Conservation (phyloP, 2,113 vertebrate species). For the Gymnorhina tibicen region DNA sequence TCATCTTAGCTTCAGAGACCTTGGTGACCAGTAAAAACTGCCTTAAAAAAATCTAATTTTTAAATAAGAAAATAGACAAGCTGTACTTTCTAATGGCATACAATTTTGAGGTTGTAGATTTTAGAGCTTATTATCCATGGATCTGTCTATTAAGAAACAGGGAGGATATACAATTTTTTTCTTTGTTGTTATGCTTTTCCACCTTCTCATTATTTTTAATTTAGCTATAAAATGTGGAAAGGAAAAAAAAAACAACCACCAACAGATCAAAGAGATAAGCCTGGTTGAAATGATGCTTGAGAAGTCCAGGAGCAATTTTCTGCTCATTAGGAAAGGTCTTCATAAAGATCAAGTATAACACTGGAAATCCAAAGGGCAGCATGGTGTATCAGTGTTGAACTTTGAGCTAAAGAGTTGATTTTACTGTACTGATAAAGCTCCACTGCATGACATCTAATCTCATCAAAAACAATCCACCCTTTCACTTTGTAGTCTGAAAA, state of each 20-base stretch:
- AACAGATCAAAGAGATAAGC: neutral
- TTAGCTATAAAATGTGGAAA: neutral
- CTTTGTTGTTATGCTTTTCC: neutral
- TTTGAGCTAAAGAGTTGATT: neutral
- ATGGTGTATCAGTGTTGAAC: neutral
- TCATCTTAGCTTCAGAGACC: neutral
- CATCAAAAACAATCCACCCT: neutral
- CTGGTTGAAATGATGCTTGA: neutral
- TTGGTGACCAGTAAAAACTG: neutral
- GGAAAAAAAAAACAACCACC: neutral
- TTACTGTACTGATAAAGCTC: neutral
- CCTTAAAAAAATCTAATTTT: neutral
- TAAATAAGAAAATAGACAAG: neutral
- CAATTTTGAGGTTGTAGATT: neutral
- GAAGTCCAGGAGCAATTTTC: neutral
- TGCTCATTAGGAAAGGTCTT: neutral
- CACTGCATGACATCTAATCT: neutral
- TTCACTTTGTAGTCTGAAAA: neutral
- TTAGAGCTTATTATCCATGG: neutral
- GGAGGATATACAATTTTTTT: accelerated
- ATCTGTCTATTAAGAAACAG: neutral
- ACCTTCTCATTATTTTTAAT: neutral
- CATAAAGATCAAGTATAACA: neutral
- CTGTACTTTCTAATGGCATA: neutral
- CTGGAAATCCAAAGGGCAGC: neutral